phyloP scores from a whole-genome alignment of 2,113 vertebrate genomes.

The Macaca nemestrina region DNA sequence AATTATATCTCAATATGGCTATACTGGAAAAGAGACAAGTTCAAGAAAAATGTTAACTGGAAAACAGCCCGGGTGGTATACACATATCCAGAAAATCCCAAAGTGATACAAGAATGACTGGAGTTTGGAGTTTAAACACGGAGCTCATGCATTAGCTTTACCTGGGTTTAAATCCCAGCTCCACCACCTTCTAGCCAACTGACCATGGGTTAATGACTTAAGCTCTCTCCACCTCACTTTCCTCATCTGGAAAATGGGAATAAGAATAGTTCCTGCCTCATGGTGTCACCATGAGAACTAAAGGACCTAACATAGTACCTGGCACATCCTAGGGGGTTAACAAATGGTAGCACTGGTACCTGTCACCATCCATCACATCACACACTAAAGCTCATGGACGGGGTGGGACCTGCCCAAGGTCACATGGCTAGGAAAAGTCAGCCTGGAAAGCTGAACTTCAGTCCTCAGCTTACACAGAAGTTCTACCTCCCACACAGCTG shows the following conservation, averaged over 20 bases:
- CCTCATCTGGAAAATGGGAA: neutral
- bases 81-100: neutral
- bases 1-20: neutral
- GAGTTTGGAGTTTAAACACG: neutral
- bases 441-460: neutral
- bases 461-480: neutral
- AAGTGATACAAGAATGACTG: neutral
- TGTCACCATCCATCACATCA: neutral
- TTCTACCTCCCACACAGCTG: neutral
- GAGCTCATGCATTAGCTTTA: neutral
- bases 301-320: neutral
- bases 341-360: fast-evolving
- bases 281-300: neutral
- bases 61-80: neutral
- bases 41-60: neutral
- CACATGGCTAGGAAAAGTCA: neutral
- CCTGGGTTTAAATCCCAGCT: neutral
- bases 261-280: neutral
- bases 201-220: neutral
- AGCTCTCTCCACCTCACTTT: neutral
- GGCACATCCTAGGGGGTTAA: fast-evolving
- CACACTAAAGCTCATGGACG: neutral
- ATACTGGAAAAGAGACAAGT: neutral
- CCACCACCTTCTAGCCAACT: neutral
- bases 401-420: neutral